These are phyloP conservation scores for Balanococcus diminutus DNA, from an alignment of 2,888 invertebrate genomes.

Conservation along the genomic window DNA sequence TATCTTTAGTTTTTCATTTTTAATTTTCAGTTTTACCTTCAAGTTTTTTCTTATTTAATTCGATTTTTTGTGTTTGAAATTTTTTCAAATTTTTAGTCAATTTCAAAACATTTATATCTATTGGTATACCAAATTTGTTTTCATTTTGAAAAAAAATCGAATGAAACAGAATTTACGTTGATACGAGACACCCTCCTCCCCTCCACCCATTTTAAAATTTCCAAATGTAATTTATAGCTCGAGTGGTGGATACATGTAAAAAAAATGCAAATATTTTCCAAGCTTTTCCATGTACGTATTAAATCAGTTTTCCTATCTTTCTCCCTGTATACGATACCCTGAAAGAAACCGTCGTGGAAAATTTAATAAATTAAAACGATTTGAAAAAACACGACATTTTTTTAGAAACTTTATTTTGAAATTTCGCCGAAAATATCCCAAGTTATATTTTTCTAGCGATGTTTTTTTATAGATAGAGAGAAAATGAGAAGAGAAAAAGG, in stretches of 20 bases:
- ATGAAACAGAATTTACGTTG: background rate
- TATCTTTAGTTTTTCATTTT: too few relatives aligned
- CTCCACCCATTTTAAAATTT: background rate
- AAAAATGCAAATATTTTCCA: background rate
- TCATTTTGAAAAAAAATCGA: background rate
- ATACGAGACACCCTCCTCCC: background rate
- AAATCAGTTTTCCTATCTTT: background rate
- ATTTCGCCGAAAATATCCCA: background rate
- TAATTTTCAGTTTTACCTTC: too few relatives aligned
- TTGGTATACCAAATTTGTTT: too few relatives aligned
- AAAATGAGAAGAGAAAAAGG: background rate
- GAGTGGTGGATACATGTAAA: background rate
- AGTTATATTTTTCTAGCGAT: too few relatives aligned
- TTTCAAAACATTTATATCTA: too few relatives aligned
- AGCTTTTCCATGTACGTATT: background rate
- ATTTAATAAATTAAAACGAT: background rate
- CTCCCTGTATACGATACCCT: background rate
- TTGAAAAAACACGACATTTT: background rate
- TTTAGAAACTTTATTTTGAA: background rate
- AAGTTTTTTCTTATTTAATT: too few relatives aligned
- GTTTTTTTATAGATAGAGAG: too few relatives aligned
- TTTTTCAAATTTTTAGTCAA: too few relatives aligned
- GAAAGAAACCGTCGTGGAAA: too few relatives aligned
- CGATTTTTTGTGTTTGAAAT: too few relatives aligned
- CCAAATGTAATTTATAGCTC: background rate